These are phyloP conservation scores for Ictalurus punctatus DNA, from an alignment of 2,113 vertebrate species.

Conservation along the genomic window DNA sequence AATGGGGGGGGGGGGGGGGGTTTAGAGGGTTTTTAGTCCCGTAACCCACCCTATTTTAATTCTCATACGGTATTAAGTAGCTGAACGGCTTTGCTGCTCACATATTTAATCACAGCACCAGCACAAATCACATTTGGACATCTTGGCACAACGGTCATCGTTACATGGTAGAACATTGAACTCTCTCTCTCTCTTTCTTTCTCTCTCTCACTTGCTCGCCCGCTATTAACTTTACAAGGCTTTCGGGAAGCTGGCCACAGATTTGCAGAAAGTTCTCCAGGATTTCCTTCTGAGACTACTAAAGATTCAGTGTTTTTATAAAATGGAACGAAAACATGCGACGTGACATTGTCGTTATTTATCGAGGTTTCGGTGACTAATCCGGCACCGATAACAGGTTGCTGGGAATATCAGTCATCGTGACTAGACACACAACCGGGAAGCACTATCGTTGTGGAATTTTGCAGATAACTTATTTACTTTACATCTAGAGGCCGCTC, in stretches of 20 bases:
- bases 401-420: too few species aligned
- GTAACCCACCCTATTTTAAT: neutral
- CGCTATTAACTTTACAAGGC: neutral
- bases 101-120: neutral
- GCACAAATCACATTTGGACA: neutral
- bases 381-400: too few species aligned
- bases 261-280: neutral
- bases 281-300: neutral
- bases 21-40: neutral
- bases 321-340: too few species aligned
- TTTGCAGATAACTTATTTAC: too few species aligned
- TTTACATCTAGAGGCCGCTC: too few species aligned
- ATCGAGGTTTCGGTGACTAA: too few species aligned
- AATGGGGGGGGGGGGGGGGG: neutral
- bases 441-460: too few species aligned
- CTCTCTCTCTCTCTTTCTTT: neutral
- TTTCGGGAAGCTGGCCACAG: neutral
- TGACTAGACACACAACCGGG: too few species aligned
- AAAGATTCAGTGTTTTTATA: neutral
- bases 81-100: neutral
- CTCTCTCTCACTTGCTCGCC: neutral
- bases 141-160: neutral
- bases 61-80: neutral
- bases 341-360: neutral
- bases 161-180: too few species aligned